These are phyloP conservation scores for Trissonchulus latispiculum DNA, from an alignment of 2,888 invertebrate species.

Conservation along the genomic window DNA sequence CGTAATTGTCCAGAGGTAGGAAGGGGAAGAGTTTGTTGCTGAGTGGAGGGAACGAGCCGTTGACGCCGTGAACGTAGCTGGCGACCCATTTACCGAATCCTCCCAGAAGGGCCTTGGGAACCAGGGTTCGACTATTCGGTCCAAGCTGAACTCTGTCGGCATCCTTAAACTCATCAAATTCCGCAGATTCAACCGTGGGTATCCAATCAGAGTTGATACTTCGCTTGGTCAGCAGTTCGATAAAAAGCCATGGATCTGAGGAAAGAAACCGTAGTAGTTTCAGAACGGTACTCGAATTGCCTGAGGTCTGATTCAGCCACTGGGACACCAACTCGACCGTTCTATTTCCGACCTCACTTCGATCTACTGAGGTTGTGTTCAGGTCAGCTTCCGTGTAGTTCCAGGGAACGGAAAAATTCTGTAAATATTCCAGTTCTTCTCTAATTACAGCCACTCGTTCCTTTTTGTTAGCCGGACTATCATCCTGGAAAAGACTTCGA, in stretches of 20 bases:
- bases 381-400: not conserved
- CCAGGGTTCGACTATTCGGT: not conserved
- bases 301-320: not conserved
- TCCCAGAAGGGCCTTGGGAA: not conserved
- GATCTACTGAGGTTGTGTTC: not conserved
- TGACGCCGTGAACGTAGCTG: not conserved
- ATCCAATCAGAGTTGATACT: too few species aligned
- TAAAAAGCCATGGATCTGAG: not conserved
- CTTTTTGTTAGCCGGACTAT: too few species aligned
- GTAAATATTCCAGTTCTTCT: not conserved
- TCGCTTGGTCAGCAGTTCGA: not conserved
- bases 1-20: conserved; percentile 8
- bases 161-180: not conserved
- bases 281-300: not conserved
- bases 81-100: not conserved
- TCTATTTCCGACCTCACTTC: not conserved
- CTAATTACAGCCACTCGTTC: not conserved
- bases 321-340: not conserved
- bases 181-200: not conserved
- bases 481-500: too few species aligned
- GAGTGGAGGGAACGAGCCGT: not conserved
- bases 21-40: not conserved
- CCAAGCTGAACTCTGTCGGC: not conserved
- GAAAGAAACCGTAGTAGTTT: not conserved
- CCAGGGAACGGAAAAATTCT: not conserved